Conservation (phyloP, 2,113 vertebrate genomes). For the Nibea albiflora region DNA sequence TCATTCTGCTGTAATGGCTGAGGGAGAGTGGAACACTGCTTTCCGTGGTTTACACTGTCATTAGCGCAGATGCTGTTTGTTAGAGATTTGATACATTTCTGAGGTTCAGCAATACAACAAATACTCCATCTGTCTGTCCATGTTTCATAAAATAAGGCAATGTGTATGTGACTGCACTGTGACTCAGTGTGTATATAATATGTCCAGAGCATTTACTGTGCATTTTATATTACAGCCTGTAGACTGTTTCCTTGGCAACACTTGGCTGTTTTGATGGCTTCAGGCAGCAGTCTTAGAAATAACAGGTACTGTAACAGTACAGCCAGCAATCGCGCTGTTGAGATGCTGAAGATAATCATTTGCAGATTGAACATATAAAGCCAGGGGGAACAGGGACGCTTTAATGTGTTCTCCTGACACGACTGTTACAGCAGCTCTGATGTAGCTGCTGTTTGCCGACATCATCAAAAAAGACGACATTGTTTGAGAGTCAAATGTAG, state of each 20-base stretch:
- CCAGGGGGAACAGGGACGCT: neutral
- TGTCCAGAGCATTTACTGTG: constrained; percentile 4
- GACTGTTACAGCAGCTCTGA: neutral
- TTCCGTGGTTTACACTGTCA: neutral
- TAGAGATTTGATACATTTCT: neutral
- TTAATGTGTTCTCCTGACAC: constrained; percentile 6
- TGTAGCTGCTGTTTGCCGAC: neutral
- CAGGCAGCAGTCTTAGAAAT: constrained; percentile 45
- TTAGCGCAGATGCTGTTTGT: constrained; percentile 2
- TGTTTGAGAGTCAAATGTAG: neutral
- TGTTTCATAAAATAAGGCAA: neutral
- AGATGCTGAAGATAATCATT: constrained; percentile 36
- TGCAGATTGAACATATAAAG: neutral
- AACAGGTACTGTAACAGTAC: constrained; percentile 32
- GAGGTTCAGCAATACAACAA: neutral
- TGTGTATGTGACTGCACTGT: neutral
- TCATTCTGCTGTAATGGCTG: constrained; percentile 26
- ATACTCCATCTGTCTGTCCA: neutral
- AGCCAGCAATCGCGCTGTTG: constrained; percentile 15
- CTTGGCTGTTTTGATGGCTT: constrained; percentile 45
- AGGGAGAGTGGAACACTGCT: constrained; percentile 5
- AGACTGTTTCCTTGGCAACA: constrained; percentile 66
- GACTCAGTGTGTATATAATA: constrained; percentile 4
- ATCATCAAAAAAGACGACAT: neutral
- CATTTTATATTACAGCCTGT: constrained; percentile 5